Evolutionary conservation across 2,888 invertebrate genomes (phyloP).

Genomic region (Drosophila nigricruria): DNA sequence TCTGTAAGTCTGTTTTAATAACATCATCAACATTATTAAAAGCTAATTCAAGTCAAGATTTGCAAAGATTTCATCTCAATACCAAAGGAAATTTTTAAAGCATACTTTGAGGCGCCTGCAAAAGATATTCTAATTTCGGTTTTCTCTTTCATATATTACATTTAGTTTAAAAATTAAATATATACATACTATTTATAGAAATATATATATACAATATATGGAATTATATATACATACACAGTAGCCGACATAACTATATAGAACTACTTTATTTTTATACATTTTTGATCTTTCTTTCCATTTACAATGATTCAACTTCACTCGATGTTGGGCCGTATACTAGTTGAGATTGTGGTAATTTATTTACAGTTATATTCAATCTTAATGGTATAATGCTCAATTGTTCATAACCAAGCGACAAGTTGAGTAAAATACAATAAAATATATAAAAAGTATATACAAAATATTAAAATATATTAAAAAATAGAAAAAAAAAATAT

Average conservation of each 20-base stretch:
- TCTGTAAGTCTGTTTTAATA: no score
- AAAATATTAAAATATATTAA: background rate
- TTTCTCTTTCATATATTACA: background rate
- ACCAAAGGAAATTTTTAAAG: background rate
- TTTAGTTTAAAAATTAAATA: background rate
- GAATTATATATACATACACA: background rate
- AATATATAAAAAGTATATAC: no score
- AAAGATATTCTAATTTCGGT: background rate
- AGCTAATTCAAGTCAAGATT: background rate
- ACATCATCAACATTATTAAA: no score
- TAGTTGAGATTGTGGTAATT: background rate
- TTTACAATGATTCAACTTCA: background rate
- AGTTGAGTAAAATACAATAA: background rate
- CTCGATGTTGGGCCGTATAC: background rate
- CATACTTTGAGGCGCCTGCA: background rate
- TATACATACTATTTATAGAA: background rate
- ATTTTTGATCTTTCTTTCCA: background rate
- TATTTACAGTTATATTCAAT: background rate
- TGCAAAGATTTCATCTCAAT: background rate
- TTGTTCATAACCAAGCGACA: background rate
- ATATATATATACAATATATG: background rate
- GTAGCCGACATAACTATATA: background rate
- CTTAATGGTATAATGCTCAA: constrained; percentile 2
- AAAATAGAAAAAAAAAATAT: no score
- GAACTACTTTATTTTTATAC: background rate